Percentiles rank a stretch among this genome's conserved stretches.
phyloP scores from a whole-genome alignment of 92 coral and sea anemone species.

The Epizoanthus fatuus region DNA sequence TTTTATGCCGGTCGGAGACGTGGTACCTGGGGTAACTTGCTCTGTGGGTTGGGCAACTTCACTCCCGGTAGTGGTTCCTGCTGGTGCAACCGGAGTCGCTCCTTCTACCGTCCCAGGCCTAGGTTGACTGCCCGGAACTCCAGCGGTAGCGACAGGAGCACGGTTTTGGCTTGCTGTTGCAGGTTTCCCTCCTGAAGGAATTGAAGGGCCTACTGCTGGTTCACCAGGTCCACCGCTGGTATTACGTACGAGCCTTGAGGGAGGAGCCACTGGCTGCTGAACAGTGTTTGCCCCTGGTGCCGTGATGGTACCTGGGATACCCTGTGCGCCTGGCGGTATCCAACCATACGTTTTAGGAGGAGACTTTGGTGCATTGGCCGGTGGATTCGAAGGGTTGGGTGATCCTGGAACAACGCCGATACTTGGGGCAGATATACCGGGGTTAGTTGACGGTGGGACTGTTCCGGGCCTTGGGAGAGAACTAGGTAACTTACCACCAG shows the following conservation, averaged over 20 bases:
- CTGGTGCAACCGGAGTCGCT: not conserved
- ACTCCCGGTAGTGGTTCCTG: not conserved
- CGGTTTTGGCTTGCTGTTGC: not conserved
- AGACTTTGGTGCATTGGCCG: not conserved
- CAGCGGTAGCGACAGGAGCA: too few species aligned
- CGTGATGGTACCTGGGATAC: not conserved
- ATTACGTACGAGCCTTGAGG: constrained; percentile 32
- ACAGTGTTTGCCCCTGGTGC: not conserved
- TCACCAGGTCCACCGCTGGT: constrained; percentile 49
- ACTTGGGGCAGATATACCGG: not conserved
- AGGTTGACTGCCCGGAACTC: not conserved
- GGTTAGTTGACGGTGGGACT: not conserved
- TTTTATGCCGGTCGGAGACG: not conserved
- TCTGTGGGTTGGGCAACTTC: not conserved
- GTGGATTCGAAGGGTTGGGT: not conserved
- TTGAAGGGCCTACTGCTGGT: constrained; percentile 21
- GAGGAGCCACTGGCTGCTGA: not conserved
- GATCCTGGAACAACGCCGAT: not conserved
- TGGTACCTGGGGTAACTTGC: not conserved
- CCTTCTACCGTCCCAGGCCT: not conserved
- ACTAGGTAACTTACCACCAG: not conserved
- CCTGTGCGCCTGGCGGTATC: not conserved
- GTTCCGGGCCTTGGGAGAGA: constrained; percentile 4
- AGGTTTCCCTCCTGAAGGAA: constrained; percentile 32
- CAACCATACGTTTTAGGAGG: constrained; percentile 6